phyloP scores from a whole-genome alignment of 1,140 invertebrate species.

The Mizuhopecten yessoensis region DNA sequence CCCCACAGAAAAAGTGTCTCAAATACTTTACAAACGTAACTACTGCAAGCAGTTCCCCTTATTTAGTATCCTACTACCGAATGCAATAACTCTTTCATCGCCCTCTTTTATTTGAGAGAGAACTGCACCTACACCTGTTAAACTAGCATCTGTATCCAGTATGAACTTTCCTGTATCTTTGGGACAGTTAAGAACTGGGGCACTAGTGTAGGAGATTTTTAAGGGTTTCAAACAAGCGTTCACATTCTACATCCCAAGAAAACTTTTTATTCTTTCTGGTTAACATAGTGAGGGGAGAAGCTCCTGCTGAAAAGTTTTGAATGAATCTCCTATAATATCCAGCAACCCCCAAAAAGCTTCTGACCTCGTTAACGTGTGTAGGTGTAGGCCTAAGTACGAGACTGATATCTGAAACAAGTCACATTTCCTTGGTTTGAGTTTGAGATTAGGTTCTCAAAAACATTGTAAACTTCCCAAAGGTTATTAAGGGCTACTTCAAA shows the following conservation, averaged over 20 bases:
- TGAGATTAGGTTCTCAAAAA: slow-evolving; percentile 51
- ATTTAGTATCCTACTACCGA: slow-evolving; percentile 47
- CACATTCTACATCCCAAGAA: slow-evolving; percentile 23
- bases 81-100: slow-evolving; percentile 55
- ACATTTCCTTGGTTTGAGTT: slow-evolving; percentile 53
- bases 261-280: slow-evolving; percentile 45
- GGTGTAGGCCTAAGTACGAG: slow-evolving; percentile 49
- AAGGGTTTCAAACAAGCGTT: slow-evolving; percentile 38
- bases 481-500: slow-evolving; percentile 61
- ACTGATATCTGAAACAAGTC: slow-evolving; percentile 53
- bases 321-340: slow-evolving; percentile 57
- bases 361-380: slow-evolving; percentile 45
- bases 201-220: neutral
- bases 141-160: slow-evolving; percentile 68
- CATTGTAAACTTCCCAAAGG: slow-evolving; percentile 53
- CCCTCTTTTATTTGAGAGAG: slow-evolving; percentile 67
- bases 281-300: neutral
- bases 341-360: slow-evolving; percentile 59
- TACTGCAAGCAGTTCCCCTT: slow-evolving; percentile 50
- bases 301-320: neutral
- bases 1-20: slow-evolving; percentile 48
- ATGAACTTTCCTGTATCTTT: slow-evolving; percentile 53
- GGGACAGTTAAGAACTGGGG: slow-evolving; percentile 57
- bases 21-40: neutral
- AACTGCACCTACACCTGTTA: slow-evolving; percentile 67